Percentiles rank a stretch among this genome's conserved stretches.
Evolutionary conservation across 1,140 invertebrate genomes (phyloP).

Genomic region (Drosophila subobscura): DNA sequence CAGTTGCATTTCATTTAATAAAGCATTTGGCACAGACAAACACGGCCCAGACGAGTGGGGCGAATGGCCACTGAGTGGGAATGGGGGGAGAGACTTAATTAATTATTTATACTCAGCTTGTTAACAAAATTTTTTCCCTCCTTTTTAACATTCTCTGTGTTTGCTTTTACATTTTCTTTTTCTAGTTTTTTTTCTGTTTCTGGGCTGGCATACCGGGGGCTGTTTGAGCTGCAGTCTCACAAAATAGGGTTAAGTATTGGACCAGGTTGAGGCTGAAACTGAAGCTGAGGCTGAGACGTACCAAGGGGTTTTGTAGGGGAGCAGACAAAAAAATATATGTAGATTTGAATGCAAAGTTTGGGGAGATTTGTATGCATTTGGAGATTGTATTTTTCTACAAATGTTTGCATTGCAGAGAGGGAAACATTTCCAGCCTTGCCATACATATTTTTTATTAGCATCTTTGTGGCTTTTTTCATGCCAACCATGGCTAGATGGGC

Average conservation of each 20-base stretch:
- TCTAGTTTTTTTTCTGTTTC: conserved; percentile 9
- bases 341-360: conserved; percentile 8
- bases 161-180: conserved; percentile 30
- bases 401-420: background rate
- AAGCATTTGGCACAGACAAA: conserved; percentile 35
- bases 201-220: conserved; percentile 9
- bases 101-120: conserved; percentile 62
- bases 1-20: conserved; percentile 45
- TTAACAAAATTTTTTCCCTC: conserved; percentile 48
- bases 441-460: too few species aligned
- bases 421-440: too few species aligned
- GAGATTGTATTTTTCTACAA: background rate
- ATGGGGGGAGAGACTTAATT: conserved; percentile 30
- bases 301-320: background rate
- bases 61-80: background rate
- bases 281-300: conserved; percentile 2
- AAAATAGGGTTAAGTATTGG: conserved; percentile 53
- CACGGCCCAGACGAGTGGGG: background rate
- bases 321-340: background rate
- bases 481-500: too few species aligned
- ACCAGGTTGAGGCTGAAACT: conserved; percentile 31
- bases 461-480: too few species aligned
- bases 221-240: conserved; percentile 17
- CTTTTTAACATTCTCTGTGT: background rate
- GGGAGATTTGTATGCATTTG: too few species aligned